Percentiles rank a stretch among this genome's conserved stretches.
phyloP scores from a whole-genome alignment of 2,797 vertebrate species.

The Dipus sagitta region DNA sequence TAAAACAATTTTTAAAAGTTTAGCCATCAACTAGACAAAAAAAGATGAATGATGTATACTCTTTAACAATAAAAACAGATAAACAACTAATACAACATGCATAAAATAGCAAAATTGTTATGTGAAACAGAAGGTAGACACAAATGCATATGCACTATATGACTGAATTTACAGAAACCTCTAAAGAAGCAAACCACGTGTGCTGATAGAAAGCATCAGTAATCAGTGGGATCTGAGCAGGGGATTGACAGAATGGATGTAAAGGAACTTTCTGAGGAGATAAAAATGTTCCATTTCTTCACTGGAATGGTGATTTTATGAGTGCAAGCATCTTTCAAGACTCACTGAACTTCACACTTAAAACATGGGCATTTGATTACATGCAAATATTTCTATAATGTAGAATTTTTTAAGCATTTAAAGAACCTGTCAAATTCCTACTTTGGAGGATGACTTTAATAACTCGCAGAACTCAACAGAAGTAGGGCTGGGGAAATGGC shows the following conservation, averaged over 20 bases:
- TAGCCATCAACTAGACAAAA: slow-evolving; percentile 58
- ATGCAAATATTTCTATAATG: slow-evolving; percentile 25
- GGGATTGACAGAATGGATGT: background rate
- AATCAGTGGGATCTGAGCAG: background rate
- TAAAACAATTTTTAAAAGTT: slow-evolving; percentile 74
- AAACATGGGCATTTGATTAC: slow-evolving; percentile 39
- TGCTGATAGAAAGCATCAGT: background rate
- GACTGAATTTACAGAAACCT: slow-evolving; percentile 16
- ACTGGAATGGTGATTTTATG: background rate
- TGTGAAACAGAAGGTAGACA: slow-evolving; percentile 14
- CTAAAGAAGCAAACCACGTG: slow-evolving; percentile 11
- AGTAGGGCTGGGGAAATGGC: background rate
- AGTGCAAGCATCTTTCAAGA: slow-evolving; percentile 33
- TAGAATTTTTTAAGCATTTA: background rate
- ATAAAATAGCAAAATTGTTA: slow-evolving; percentile 54
- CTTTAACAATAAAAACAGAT: slow-evolving; percentile 58
- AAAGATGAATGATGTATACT: slow-evolving; percentile 52
- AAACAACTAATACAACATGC: slow-evolving; percentile 18
- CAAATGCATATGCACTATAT: background rate
- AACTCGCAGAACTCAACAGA: slow-evolving; percentile 37
- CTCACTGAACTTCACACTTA: background rate
- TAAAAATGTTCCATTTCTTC: background rate
- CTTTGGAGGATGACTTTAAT: slow-evolving; percentile 36
- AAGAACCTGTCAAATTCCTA: slow-evolving; percentile 12
- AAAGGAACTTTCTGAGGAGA: slow-evolving; percentile 16